Base-by-base conservation (phyloP, 64 coral and sea anemone genomes). In the Stichodactyla helianthus region DNA sequence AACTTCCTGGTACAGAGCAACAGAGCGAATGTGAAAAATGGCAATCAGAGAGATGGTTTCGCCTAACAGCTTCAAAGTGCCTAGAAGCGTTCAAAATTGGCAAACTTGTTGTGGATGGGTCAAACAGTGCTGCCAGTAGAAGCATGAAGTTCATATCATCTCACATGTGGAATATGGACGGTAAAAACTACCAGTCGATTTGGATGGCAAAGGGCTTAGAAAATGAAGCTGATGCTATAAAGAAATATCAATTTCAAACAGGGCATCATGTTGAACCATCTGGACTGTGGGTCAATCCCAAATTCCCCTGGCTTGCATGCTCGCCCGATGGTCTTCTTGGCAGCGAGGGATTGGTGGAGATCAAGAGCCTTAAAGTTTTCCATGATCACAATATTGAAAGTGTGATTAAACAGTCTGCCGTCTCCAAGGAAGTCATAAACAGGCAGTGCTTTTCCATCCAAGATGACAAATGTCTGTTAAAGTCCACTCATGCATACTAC, bases 241-340 rank as follows among this genome's bases (percentile, higher is more conserved):
- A 35, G 58, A 93, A 93, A 79, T 93, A 93, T 52, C 79, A 93
- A 85, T 55, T 44, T 58, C 86, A 93, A 88, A 88, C 91, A 53
- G 54, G 65, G 65, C 5, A 85, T 54, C 54, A 88, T 54, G 63
- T 91, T 59, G 79, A 8, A 19, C 10, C 16, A 77, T 86, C 87
- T 86, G 87, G 92, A 59, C 53, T 93, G 87, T 93, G 83, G 77
- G 87, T 93, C 14, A 93, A 93, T 83, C 87, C 91, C 14, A 89
- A 93, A 89, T 93, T 82, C 85, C 87, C 87, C 51, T 93, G 85
- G 62, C 59, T 93, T 54, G 91, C 87, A 79, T 93, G 91, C 81
- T 89, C 87, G 14, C 77, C 92, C 7, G 85, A 94, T 90, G 92
- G 88, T 61, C 92, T 94, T 44, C 60, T 87, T 27, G 78, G n/a